phyloP scores from a whole-genome alignment of 2,888 invertebrate species.

The Crossocerus cetratus region DNA sequence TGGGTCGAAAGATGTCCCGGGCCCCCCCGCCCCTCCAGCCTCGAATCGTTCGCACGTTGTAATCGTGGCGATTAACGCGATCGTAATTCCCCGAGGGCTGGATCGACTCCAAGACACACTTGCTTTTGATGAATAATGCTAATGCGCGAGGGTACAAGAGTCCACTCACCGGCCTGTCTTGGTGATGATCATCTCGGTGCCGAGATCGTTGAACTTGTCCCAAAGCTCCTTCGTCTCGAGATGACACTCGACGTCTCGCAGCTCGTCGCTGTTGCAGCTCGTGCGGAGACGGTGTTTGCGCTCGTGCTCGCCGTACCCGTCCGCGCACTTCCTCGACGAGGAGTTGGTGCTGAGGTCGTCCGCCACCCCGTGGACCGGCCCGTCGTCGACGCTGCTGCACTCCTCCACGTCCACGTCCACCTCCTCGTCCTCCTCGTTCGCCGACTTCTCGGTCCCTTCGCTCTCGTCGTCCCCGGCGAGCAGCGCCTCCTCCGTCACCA shows the following conservation, averaged over 20 bases:
- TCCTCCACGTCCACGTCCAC: slow-evolving; percentile 81
- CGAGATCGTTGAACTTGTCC: slow-evolving; percentile 88
- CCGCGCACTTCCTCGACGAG: slow-evolving; percentile 55
- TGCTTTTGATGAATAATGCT: not conserved
- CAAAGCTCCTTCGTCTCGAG: slow-evolving; percentile 90
- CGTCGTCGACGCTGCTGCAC: slow-evolving; percentile 79
- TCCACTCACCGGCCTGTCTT: slow-evolving; percentile 86
- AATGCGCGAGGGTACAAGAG: slow-evolving; percentile 4
- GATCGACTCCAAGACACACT: slow-evolving; percentile 6
- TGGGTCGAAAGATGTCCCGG: not conserved
- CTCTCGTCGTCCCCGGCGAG: slow-evolving; percentile 77
- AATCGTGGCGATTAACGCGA: slow-evolving; percentile 22
- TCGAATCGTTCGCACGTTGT: slow-evolving; percentile 24
- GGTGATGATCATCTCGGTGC: slow-evolving; percentile 92
- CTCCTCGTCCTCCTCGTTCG: slow-evolving; percentile 77
- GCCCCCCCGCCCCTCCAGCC: not conserved
- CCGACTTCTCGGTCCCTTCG: slow-evolving; percentile 77
- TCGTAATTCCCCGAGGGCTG: slow-evolving; percentile 9
- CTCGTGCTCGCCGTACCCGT: slow-evolving; percentile 43
- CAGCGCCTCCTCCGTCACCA: slow-evolving; percentile 76
- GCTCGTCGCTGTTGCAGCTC: slow-evolving; percentile 83
- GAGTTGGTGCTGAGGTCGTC: slow-evolving; percentile 51
- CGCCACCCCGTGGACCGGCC: slow-evolving; percentile 63
- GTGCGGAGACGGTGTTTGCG: slow-evolving; percentile 75
- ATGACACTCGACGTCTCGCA: slow-evolving; percentile 83